These are phyloP conservation scores for Drosophila tanythrix DNA, from an alignment of 2,888 invertebrate species.

Conservation along the genomic window DNA sequence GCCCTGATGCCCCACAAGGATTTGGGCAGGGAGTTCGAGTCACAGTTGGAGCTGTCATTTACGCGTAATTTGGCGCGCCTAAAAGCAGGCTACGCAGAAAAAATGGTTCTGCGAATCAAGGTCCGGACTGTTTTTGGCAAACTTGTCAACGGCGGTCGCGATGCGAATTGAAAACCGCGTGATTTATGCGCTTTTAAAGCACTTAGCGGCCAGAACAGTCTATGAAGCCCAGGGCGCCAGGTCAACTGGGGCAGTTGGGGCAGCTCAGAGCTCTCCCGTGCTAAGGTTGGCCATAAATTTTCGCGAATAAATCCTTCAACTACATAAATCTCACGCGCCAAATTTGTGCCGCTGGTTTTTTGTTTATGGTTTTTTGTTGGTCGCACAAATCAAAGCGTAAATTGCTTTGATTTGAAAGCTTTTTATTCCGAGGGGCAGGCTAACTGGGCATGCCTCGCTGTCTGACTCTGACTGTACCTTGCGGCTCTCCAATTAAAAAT, in stretches of 20 bases:
- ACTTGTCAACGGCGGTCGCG: slow-evolving; percentile 71
- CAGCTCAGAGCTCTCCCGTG: slow-evolving; percentile 6
- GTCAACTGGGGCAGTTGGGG: slow-evolving; percentile 30
- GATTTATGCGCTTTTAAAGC: slow-evolving; percentile 83
- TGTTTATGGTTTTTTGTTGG: slow-evolving; percentile 27
- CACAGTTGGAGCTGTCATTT: slow-evolving; percentile 72
- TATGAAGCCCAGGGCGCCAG: slow-evolving; percentile 69
- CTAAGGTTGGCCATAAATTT: slow-evolving; percentile 70
- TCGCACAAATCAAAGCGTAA: slow-evolving; percentile 83
- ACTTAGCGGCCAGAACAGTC: slow-evolving; percentile 78
- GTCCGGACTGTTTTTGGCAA: slow-evolving; percentile 47
- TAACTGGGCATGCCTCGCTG: slow-evolving; percentile 9
- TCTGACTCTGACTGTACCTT: slow-evolving; percentile 64
- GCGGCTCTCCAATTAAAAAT: slow-evolving; percentile 74
- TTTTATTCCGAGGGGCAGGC: slow-evolving; percentile 53
- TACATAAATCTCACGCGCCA: slow-evolving; percentile 83
- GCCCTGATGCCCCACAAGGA: background rate
- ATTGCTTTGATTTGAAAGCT: slow-evolving; percentile 83
- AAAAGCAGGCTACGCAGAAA: slow-evolving; percentile 55
- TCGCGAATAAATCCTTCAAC: slow-evolving; percentile 82
- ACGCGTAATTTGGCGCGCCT: slow-evolving; percentile 80
- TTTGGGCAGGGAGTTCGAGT: slow-evolving; percentile 9
- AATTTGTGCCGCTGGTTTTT: slow-evolving; percentile 63
- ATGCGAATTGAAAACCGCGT: slow-evolving; percentile 68
- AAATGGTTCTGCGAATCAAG: slow-evolving; percentile 2